Evolutionary conservation across 2,888 invertebrate genomes (phyloP).

Genomic region (Ectropis crepuscularia): DNA sequence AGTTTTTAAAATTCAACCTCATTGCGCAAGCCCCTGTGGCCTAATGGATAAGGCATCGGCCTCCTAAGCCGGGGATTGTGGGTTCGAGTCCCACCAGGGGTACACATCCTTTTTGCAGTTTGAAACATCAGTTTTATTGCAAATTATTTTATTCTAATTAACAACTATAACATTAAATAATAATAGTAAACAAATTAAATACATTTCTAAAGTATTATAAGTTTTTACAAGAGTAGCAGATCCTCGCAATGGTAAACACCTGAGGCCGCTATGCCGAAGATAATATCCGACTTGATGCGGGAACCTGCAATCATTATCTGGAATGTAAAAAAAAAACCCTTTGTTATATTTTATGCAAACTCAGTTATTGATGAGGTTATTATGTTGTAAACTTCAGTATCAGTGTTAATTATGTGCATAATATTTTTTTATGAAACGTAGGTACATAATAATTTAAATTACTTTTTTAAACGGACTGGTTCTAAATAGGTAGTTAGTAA

Average conservation of each 20-base stretch:
- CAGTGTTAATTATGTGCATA: no score
- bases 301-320: conserved; percentile 87
- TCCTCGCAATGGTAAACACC: conserved; percentile 72
- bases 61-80: conserved; percentile 92
- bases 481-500: no score
- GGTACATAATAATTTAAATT: no score
- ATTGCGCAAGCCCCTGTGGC: conserved; percentile 86
- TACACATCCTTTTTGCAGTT: conserved; percentile 55
- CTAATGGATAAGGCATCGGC: conserved; percentile 92
- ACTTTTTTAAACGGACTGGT: no score
- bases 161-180: conserved; percentile 30
- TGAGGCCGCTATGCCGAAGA: conserved; percentile 75
- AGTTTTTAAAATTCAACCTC: not conserved
- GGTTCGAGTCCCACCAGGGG: conserved; percentile 91
- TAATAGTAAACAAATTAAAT: conserved; percentile 14
- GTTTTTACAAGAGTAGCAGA: conserved; percentile 47
- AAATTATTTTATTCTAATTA: conserved; percentile 12
- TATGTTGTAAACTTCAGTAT: no score
- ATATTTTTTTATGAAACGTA: no score
- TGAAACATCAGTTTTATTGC: no score
- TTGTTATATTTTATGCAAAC: not conserved
- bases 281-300: conserved; percentile 87
- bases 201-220: conserved; percentile 17
- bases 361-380: no score
- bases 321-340: conserved; percentile 33